These are phyloP conservation scores for Stenopsyche tienmushanensis DNA, from an alignment of 1,140 invertebrate species.

Conservation along the genomic window DNA sequence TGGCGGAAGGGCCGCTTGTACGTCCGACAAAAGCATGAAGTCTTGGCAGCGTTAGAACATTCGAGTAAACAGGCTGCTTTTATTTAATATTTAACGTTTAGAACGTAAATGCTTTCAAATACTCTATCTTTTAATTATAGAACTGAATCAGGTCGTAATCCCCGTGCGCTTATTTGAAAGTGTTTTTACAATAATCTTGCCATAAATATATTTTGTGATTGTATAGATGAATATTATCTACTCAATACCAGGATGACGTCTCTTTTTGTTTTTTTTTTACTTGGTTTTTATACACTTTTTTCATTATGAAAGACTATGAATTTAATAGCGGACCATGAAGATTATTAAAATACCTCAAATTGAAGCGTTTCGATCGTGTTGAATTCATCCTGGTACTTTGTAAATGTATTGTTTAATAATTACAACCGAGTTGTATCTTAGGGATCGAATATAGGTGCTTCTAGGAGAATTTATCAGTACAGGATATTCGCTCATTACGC, in stretches of 20 bases:
- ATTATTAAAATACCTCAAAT: too few relatives aligned
- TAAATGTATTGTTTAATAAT: too few relatives aligned
- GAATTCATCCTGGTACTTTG: not conserved
- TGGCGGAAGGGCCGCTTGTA: conserved; percentile 93
- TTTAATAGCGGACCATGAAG: too few relatives aligned
- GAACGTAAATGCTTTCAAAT: not conserved
- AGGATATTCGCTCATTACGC: conserved; percentile 19
- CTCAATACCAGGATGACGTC: too few relatives aligned
- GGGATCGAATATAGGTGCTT: conserved; percentile 22
- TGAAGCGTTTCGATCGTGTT: not conserved
- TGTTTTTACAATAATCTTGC: not conserved
- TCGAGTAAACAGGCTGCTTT: conserved; percentile 71
- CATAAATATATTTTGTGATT: not conserved
- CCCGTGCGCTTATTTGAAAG: not conserved
- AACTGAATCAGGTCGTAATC: not conserved
- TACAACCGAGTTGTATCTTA: conserved; percentile 9
- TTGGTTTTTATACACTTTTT: too few relatives aligned
- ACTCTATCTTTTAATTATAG: not conserved
- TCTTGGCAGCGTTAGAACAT: conserved; percentile 83
- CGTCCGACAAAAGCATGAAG: conserved; percentile 85
- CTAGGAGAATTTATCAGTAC: conserved; percentile 15
- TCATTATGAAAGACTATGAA: too few relatives aligned
- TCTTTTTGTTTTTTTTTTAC: too few relatives aligned
- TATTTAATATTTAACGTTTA: conserved; percentile 47
- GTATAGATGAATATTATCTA: too few relatives aligned